Percentiles rank a stretch among this genome's conserved stretches.
Conservation (phyloP, 2,888 invertebrate genomes). For the Drosophila falleni region DNA sequence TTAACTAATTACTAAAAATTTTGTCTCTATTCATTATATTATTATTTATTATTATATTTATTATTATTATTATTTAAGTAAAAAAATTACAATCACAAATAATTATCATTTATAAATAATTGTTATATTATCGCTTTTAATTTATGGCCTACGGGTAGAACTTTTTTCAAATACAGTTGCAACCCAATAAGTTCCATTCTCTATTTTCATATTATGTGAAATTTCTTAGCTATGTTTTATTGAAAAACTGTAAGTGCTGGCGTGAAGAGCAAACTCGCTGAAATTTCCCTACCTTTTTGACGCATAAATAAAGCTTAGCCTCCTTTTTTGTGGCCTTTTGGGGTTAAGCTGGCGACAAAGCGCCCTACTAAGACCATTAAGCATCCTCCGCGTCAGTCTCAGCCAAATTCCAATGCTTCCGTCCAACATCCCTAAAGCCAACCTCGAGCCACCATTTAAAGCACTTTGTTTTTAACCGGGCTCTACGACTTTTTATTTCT, state of each 20-base stretch:
- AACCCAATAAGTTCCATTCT: not conserved
- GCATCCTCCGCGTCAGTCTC: constrained; percentile 22
- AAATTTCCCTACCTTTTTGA: constrained; percentile 42
- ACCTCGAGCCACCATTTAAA: constrained; percentile 51
- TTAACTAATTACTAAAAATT: no score
- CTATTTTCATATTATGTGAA: not conserved
- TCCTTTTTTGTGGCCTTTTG: constrained; percentile 58
- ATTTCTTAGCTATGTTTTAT: constrained; percentile 1
- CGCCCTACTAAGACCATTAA: constrained; percentile 60
- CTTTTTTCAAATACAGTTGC: no score
- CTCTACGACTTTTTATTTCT: constrained; percentile 23
- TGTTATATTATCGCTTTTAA: no score
- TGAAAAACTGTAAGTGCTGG: constrained; percentile 12
- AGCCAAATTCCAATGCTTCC: constrained; percentile 28
- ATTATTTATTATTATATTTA: no score
- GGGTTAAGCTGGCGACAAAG: constrained; percentile 67
- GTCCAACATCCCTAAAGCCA: constrained; percentile 12
- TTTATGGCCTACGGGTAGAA: no score
- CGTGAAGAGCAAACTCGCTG: constrained; percentile 5
- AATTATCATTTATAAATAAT: no score
- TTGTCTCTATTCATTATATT: no score
- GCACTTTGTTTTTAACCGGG: constrained; percentile 47
- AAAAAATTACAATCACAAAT: no score
- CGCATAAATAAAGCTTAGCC: constrained; percentile 74
- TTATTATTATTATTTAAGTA: no score